Base-by-base conservation (phyloP, 1,140 invertebrate species). In the Teleogryllus occipitalis region DNA sequence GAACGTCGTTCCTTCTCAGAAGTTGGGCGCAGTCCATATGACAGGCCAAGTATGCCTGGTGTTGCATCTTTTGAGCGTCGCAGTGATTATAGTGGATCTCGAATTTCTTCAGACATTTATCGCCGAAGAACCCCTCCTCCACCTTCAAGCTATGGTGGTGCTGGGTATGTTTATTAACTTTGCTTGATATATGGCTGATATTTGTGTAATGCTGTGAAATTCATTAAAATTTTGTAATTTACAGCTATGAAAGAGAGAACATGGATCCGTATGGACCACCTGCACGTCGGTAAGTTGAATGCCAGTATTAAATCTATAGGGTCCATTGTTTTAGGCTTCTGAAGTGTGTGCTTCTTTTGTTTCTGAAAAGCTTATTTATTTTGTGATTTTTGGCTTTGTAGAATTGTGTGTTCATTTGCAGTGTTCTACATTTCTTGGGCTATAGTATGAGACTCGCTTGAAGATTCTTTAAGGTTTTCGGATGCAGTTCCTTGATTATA, bases 81-180 rank as follows among this genome's bases (percentile, higher is more conserved):
- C 22, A 79, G 54, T 46, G 82, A 81, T 73, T 81, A 82, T 47
- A 47, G 75, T 77, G 76, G 76, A 27, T 79, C 81, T 22, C 78
- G 81, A 3, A 76, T 80, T 39, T 76, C 78, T n/a, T 74, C 80
- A 75, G 79, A 81, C 73, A 80, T 81, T 18, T 82, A 82, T 75
- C 79, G 82, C 46, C 80, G 82, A 76, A 79, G 82, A 48, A 79
- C 79, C 14, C 82, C 82, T 8, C 82, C 82, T 21, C 81, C 81
- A 48, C 47, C 79, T 65, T 77, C 79, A 2, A 80, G 77, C 46
- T 81, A 81, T 65, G 75, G 76, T 18, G 76, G 46, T 8, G 76
- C 46, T 48, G 76, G 76, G 76, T 77, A 12, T 72, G 78, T 73
- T 22, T 27, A 22, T 14, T n/a, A 3, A 15, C n/a, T 72, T 14